Percentiles rank a stretch among this genome's conserved stretches.
Conservation (phyloP, 1,140 invertebrate species). For the Lepeophtheirus salmonis region DNA sequence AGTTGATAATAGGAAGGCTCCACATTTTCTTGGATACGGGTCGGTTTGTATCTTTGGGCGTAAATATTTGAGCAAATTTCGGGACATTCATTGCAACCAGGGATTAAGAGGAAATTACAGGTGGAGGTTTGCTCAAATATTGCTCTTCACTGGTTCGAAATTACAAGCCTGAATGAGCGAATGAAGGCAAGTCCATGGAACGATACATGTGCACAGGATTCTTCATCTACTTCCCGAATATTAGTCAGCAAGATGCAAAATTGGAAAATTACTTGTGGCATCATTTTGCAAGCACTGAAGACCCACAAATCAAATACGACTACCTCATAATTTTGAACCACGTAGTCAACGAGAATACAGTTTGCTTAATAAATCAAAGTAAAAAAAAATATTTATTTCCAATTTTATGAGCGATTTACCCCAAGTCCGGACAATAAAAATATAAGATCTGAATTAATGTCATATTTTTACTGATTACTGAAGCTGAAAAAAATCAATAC, state of each 20-base stretch:
- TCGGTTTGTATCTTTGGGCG: too few species aligned
- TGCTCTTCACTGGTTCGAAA: constrained; percentile 84
- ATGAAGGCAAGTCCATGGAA: constrained; percentile 70
- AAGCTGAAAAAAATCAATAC: too few species aligned
- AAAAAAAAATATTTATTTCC: too few species aligned
- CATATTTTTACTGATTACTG: too few species aligned
- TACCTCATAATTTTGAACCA: constrained; percentile 80
- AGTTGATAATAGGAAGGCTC: too few species aligned
- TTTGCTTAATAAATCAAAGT: constrained; percentile 97
- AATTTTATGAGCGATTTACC: too few species aligned
- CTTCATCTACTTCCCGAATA: constrained; percentile 94
- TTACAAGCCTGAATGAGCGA: constrained; percentile 65
- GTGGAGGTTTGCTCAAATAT: constrained; percentile 94
- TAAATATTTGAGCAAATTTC: too few species aligned
- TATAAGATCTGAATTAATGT: too few species aligned
- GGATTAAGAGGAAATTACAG: constrained; percentile 93
- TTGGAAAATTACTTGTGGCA: constrained; percentile 83
- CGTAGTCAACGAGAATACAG: constrained; percentile 90
- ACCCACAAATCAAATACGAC: constrained; percentile 60
- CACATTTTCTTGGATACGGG: too few species aligned
- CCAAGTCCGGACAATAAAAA: too few species aligned
- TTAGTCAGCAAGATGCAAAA: constrained; percentile 61
- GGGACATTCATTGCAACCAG: constrained; percentile 78
- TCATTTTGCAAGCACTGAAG: constrained; percentile 77
- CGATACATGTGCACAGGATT: constrained; percentile 99